These are phyloP conservation scores for Brachyhypopomus occidentalis DNA, from an alignment of 2,113 vertebrate genomes.

Conservation along the genomic window DNA sequence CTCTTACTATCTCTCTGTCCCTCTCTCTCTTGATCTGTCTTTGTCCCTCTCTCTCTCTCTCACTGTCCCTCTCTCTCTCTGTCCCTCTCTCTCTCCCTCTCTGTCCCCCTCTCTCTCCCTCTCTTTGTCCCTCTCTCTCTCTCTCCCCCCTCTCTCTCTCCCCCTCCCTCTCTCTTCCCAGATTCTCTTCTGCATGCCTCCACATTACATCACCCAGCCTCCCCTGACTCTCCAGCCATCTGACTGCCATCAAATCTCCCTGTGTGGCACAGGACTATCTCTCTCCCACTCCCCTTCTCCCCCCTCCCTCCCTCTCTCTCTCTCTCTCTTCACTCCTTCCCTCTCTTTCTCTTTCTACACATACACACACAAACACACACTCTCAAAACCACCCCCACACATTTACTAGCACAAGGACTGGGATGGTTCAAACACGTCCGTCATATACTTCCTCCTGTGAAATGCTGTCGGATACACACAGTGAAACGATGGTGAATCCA, in stretches of 20 bases:
- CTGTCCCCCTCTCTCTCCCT: too few relatives aligned
- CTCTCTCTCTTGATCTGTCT: too few relatives aligned
- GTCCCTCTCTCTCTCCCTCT: not conserved
- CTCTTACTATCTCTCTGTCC: not conserved
- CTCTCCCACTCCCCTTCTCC: not conserved
- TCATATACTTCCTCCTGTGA: too few relatives aligned
- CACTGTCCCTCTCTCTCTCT: too few relatives aligned
- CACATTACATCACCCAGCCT: slow-evolving; percentile 30
- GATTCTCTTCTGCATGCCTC: not conserved
- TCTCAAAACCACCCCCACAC: slow-evolving; percentile 13
- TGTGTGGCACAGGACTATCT: slow-evolving; percentile 1
- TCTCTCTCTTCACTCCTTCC: not conserved
- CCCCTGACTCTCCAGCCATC: not conserved
- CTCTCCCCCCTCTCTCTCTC: not conserved
- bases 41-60: too few relatives aligned
- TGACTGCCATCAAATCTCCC: slow-evolving; percentile 12
- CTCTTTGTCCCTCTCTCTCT: not conserved
- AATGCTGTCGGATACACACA: not conserved
- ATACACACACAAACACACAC: not conserved
- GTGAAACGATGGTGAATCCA: not conserved
- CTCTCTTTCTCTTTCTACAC: not conserved
- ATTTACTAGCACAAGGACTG: too few relatives aligned
- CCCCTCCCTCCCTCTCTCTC: not conserved
- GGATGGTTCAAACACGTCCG: too few relatives aligned
- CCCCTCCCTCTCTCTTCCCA: not conserved